Conservation (phyloP, 2,888 invertebrate genomes). For the Drepanosiphum platanoidis region DNA sequence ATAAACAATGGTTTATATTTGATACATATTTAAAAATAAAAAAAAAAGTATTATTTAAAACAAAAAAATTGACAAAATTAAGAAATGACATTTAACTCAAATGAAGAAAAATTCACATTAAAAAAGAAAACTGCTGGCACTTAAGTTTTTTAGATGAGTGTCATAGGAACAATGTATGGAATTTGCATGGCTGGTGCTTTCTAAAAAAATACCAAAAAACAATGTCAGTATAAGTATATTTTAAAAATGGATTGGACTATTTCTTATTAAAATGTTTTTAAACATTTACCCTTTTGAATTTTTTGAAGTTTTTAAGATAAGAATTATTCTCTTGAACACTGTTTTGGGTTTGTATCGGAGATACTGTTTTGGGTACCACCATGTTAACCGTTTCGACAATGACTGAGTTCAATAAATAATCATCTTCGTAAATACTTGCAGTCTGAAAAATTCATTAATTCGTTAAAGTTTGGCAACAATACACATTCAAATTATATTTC, state of each 20-base stretch:
- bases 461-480: not conserved
- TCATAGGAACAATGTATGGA: slow-evolving; percentile 32
- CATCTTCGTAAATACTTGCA: not conserved
- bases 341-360: not conserved
- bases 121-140: not conserved
- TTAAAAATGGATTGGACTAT: too few relatives aligned
- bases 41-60: too few relatives aligned
- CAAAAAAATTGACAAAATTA: too few relatives aligned
- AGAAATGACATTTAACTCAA: not conserved
- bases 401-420: slow-evolving; percentile 29
- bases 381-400: slow-evolving; percentile 31
- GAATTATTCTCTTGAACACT: not conserved
- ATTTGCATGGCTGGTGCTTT: slow-evolving; percentile 42
- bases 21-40: not conserved
- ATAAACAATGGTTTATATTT: not conserved
- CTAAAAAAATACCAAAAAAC: slow-evolving; percentile 23
- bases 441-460: slow-evolving; percentile 10
- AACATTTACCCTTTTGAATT: slow-evolving; percentile 44
- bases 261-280: not conserved
- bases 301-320: slow-evolving; percentile 44
- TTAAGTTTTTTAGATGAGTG: not conserved
- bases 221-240: not conserved
- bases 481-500: not conserved
- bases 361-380: slow-evolving; percentile 32
- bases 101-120: not conserved